Base-by-base conservation (phyloP, 1,140 invertebrate species). In the Drosophila nasuta region DNA sequence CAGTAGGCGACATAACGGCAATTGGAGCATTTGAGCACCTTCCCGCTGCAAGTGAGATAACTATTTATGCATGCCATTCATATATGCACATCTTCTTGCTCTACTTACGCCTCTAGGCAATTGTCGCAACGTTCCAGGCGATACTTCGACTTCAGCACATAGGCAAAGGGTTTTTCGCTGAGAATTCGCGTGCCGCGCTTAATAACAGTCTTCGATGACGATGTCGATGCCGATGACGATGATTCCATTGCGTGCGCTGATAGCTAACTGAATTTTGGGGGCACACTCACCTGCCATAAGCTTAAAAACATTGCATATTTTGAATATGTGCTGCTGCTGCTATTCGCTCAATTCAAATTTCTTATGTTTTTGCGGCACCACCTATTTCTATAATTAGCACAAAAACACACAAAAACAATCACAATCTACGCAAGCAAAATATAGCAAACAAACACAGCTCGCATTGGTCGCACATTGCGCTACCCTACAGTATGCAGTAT, bases 1-100 rank as follows among this genome's bases (percentile, higher is more conserved):
- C 97, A 97, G 76, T 97, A 97, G 90, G 95, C 94, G 1, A 96
- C 95, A 90, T 95, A 96, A n/a, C 95, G 94, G 91, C 96, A 97
- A n/a, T 94, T 95, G 1, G 95, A 95, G 92, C 96, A 97, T 93
- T 96, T 97, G 2, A 94, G 92, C 5, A 97, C 93, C 80, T 96
- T 95, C 1, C 93, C 93, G 68, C 96, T 96, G 82, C 80, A 94
- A 75, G 3, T 3, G 35, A 38, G 35, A 8, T 7, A 38, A 10
- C 35, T 38, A 38, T 8, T 38, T 10, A 3, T 8, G 10, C 11
- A 63, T 25, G 35, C 35, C 10, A 38, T 8, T 38, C 35, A 10
- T 8, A 38, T 38, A 63, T 25, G 20, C 20, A 15, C 15, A 63
- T 38, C 20, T 28, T 38, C 20, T 28, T 62, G 15, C 10, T 68